phyloP scores from a whole-genome alignment of 2,113 vertebrate species.

The Myiopsitta monachus region DNA sequence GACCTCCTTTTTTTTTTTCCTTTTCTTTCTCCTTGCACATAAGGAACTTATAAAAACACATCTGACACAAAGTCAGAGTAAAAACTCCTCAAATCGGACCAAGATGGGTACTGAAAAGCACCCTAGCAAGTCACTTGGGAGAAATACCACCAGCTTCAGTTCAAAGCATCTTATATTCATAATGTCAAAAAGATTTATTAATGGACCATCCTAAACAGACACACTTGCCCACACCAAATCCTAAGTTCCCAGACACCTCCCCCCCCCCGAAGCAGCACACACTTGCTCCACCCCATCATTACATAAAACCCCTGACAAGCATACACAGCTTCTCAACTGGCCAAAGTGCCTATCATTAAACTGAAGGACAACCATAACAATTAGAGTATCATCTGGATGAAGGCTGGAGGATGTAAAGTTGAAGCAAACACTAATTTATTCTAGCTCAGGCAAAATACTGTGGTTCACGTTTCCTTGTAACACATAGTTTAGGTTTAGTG shows the following conservation, averaged over 20 bases:
- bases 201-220: neutral
- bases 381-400: neutral
- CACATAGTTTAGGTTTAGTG: neutral
- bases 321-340: neutral
- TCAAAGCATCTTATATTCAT: neutral
- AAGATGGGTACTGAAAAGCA: neutral
- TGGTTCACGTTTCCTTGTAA: neutral
- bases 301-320: neutral
- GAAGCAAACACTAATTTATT: neutral
- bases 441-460: neutral
- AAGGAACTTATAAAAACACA: neutral
- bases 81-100: neutral
- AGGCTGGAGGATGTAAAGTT: neutral
- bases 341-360: neutral
- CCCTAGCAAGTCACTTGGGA: neutral
- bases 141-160: neutral
- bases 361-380: neutral
- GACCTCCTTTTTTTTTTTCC: neutral
- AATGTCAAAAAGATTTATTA: neutral
- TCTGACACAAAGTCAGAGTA: neutral
- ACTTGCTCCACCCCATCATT: neutral
- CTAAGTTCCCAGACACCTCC: accelerated
- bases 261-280: neutral
- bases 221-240: neutral
- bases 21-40: neutral